Conservation (phyloP, 2,888 invertebrate genomes). For the Desoria tigrina region DNA sequence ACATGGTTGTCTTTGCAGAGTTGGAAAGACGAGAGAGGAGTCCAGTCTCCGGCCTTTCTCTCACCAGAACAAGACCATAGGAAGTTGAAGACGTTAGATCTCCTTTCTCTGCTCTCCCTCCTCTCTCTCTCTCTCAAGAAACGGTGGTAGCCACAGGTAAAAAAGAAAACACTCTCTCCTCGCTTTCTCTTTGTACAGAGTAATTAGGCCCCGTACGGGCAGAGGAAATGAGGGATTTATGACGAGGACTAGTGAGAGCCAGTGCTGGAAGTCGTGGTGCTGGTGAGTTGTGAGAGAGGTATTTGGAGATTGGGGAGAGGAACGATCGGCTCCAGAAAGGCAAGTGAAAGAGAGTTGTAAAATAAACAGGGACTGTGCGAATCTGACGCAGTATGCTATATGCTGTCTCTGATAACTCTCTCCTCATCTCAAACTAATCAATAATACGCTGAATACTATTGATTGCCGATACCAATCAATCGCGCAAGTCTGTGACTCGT, state of each 20-base stretch:
- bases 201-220: too few relatives aligned
- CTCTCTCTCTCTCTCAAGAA: too few relatives aligned
- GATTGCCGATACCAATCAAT: slow-evolving; percentile 53
- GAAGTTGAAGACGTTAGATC: neutral
- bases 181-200: too few relatives aligned
- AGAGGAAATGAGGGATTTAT: too few relatives aligned
- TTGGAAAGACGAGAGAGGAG: neutral
- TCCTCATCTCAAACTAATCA: slow-evolving; percentile 55
- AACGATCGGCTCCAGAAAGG: slow-evolving; percentile 39
- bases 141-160: too few relatives aligned
- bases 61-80: neutral
- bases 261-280: neutral
- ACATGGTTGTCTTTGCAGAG: slow-evolving; percentile 3
- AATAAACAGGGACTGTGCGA: slow-evolving; percentile 54
- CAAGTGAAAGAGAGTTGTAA: slow-evolving; percentile 53
- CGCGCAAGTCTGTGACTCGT: slow-evolving; percentile 51
- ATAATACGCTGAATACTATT: slow-evolving; percentile 54
- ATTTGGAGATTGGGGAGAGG: slow-evolving; percentile 6
- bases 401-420: slow-evolving; percentile 54
- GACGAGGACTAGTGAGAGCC: too few relatives aligned
- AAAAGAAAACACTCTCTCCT: too few relatives aligned
- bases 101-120: too few relatives aligned
- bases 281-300: neutral
- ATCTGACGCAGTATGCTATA: slow-evolving; percentile 54
- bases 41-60: neutral